Evolutionary conservation across 2,113 vertebrate genomes (phyloP), one percentile per base, ranked within the genome.

Genomic region (Ornithorhynchus anatinus): DNA sequence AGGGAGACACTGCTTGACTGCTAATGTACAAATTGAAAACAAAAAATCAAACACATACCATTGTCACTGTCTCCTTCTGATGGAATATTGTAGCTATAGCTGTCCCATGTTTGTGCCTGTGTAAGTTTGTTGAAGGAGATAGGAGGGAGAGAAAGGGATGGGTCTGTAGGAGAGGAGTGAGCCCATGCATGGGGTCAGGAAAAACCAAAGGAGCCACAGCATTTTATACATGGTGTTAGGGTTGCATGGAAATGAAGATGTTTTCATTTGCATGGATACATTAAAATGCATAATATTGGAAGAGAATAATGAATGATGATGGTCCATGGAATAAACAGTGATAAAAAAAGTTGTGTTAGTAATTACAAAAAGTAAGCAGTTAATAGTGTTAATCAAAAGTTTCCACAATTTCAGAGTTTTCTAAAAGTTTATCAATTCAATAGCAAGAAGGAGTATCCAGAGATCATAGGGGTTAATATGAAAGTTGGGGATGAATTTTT

Each of bases 91-190:
- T 92, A 90, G 72, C 89, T 93, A 92, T 93, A 94, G 93, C 59
- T 95, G 93, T 87, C 92, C 91, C 92, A 89, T 93, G 93, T 94
- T 86, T 94, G 91, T 92, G 94, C 95, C 97, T 98, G 96, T 88
- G 95, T 94, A 93, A 95, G 92, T 92, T 94, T 94, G 92, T 91
- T 93, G 91, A 95, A 93, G 95, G 91, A 97, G 91, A 95, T 77
- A 92, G 94, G 94, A 90, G 95, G 94, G 87, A 95, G 95, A 89
- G 92, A 94, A 90, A 97, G 92, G 90, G 93, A 93, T 75, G 94
- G 92, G 91, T 95, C 94, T 95, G 91, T 83, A 92, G 93, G 72
- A 89, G 66, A 78, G 78, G 81, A 61, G 89, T 73, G 85, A 94
- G 61, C 90, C 67, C 75, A 78, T 88, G 91, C 83, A 90, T 81